phyloP scores from a whole-genome alignment of 2,888 invertebrate species.

The Ochropacha duplaris region DNA sequence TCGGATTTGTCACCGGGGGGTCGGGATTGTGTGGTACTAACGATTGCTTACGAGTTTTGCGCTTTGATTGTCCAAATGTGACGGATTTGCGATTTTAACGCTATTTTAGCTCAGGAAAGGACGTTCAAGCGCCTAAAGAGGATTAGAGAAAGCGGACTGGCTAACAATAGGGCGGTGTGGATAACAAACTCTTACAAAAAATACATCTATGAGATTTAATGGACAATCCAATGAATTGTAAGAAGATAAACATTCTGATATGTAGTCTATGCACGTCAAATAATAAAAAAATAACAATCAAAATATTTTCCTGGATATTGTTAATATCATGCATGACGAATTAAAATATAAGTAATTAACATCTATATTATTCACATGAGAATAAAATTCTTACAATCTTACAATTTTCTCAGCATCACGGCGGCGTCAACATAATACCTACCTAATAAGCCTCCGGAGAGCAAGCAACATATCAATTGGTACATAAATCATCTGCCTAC shows the following conservation, averaged over 20 bases:
- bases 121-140: conserved; percentile 61
- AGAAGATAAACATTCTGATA: conserved; percentile 12
- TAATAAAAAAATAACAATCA: conserved; percentile 12
- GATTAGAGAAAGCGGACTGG: conserved; percentile 43
- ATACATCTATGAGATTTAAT: conserved; percentile 22
- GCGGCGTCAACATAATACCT: conserved; percentile 2
- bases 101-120: conserved; percentile 45
- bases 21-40: conserved; percentile 61
- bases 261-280: conserved; percentile 14
- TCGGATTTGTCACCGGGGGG: conserved; percentile 76
- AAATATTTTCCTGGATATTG: background rate
- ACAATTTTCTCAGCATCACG: conserved; percentile 6
- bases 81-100: conserved; percentile 68
- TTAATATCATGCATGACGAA: background rate
- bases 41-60: conserved; percentile 66
- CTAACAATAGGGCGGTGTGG: conserved; percentile 37
- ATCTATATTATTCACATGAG: background rate
- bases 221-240: conserved; percentile 3
- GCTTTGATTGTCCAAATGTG: conserved; percentile 76
- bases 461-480: conserved; percentile 34
- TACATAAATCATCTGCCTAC: conserved; percentile 70
- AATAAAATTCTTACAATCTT: background rate
- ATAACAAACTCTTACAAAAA: conserved; percentile 38
- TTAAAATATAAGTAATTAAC: background rate
- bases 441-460: conserved; percentile 13